Evolutionary conservation across 2,888 invertebrate genomes (phyloP).

Genomic region (Stenotaenia linearis): DNA sequence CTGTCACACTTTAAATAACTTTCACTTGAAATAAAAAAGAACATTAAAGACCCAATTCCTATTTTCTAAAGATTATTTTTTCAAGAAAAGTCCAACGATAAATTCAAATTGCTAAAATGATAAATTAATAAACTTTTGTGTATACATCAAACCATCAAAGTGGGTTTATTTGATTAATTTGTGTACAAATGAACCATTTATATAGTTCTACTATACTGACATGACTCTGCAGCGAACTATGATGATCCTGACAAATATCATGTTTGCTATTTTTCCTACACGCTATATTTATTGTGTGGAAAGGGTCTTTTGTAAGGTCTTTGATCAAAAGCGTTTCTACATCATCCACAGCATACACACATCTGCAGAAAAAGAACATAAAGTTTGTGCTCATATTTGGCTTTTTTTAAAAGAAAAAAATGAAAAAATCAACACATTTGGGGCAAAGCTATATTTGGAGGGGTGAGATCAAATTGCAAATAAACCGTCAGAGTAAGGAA

Average conservation of each 20-base stretch:
- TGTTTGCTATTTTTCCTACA: conserved; percentile 23
- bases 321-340: conserved; percentile 19
- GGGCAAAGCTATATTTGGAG: conserved; percentile 24
- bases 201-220: not conserved
- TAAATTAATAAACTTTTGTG: not conserved
- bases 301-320: conserved; percentile 19
- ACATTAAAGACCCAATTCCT: not conserved
- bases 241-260: conserved; percentile 26
- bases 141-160: not conserved
- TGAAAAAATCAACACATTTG: not conserved
- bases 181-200: not conserved
- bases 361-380: not conserved
- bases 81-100: too few species aligned
- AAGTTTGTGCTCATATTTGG: not conserved
- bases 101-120: not conserved
- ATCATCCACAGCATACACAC: conserved; percentile 16
- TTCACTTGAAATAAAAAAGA: not conserved
- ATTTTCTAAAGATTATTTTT: too few species aligned
- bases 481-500: conserved; percentile 28
- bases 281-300: conserved; percentile 23
- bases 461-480: conserved; percentile 30
- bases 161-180: not conserved
- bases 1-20: not conserved
- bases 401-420: not conserved
- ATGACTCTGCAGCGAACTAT: conserved; percentile 8